Evolutionary conservation across 1,140 invertebrate species (phyloP).

Genomic region (Latrodectus geometricus): DNA sequence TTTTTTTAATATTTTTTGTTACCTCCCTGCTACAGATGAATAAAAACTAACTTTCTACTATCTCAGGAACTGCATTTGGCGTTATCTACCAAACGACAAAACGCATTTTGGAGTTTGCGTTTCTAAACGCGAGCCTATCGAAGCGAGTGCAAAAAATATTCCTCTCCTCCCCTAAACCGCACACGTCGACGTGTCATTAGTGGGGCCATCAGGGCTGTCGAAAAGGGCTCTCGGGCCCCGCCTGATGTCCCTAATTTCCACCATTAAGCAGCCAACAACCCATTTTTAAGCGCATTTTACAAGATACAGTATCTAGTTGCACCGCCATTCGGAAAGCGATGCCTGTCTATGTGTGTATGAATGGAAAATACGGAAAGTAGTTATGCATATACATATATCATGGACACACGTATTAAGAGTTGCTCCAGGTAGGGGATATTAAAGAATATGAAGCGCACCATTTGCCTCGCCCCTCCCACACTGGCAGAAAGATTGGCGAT

Average conservation of each 20-base stretch:
- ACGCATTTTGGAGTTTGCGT: background rate
- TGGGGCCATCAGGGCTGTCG: constrained; percentile 42
- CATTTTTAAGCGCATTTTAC: constrained; percentile 44
- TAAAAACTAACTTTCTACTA: constrained; percentile 45
- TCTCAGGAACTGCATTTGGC: constrained; percentile 4
- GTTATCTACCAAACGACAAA: constrained; percentile 15
- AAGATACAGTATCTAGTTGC: constrained; percentile 42
- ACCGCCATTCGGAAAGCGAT: constrained; percentile 9
- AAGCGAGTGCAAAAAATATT: background rate
- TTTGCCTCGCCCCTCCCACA: background rate
- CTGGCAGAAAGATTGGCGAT: constrained; percentile 13
- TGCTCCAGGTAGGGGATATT: background rate
- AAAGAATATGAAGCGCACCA: background rate
- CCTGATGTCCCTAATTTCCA: constrained; percentile 53
- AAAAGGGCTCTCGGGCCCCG: constrained; percentile 34
- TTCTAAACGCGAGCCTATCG: background rate
- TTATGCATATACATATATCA: constrained; percentile 3
- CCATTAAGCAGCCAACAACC: constrained; percentile 52
- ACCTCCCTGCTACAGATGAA: constrained; percentile 1
- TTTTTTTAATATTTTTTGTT: background rate
- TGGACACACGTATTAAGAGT: background rate
- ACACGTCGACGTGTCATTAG: constrained; percentile 40
- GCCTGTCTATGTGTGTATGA: constrained; percentile 25
- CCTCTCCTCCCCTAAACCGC: background rate
- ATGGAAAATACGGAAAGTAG: background rate